Conservation (phyloP, 2,797 vertebrate genomes). For the Sebastes diploproa region DNA sequence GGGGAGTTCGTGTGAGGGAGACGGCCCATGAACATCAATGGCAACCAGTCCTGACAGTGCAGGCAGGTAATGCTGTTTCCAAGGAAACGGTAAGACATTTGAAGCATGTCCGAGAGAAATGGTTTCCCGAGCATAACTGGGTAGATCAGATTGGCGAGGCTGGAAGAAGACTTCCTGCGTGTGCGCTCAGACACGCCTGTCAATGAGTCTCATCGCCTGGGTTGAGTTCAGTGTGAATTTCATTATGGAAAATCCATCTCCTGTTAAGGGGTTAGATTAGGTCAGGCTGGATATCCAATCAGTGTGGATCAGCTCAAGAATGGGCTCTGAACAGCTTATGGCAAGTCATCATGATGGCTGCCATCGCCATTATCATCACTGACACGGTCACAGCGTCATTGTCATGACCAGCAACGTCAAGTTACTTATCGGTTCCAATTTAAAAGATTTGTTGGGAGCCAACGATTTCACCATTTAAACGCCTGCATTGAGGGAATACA, state of each 20-base stretch:
- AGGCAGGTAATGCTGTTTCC: constrained; percentile 47
- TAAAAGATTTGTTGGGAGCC: constrained; percentile 1
- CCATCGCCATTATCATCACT: constrained; percentile 1
- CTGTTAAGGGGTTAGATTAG: constrained; percentile 53
- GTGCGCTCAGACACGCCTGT: constrained; percentile 23
- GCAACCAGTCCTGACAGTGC: constrained; percentile 19
- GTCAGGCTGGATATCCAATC: constrained; percentile 51
- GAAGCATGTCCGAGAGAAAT: constrained; percentile 16
- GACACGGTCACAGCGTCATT: neutral
- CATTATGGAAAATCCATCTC: constrained; percentile 69
- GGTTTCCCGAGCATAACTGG: constrained; percentile 23
- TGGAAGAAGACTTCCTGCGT: constrained; percentile 4
- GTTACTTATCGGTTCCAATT: neutral
- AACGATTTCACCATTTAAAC: neutral
- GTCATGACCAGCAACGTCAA: neutral
- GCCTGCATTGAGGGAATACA: neutral
- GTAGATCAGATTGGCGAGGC: constrained; percentile 11
- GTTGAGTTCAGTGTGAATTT: constrained; percentile 55
- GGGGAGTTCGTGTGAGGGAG: neutral
- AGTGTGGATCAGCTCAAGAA: constrained; percentile 47
- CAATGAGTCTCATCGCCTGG: constrained; percentile 35
- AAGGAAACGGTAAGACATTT: constrained; percentile 45
- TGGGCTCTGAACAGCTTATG: constrained; percentile 20
- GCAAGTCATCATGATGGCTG: constrained; percentile 12
- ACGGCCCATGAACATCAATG: neutral